Conservation (phyloP, 92 coral and sea anemone species). For the Palythoa caribaeorum region DNA sequence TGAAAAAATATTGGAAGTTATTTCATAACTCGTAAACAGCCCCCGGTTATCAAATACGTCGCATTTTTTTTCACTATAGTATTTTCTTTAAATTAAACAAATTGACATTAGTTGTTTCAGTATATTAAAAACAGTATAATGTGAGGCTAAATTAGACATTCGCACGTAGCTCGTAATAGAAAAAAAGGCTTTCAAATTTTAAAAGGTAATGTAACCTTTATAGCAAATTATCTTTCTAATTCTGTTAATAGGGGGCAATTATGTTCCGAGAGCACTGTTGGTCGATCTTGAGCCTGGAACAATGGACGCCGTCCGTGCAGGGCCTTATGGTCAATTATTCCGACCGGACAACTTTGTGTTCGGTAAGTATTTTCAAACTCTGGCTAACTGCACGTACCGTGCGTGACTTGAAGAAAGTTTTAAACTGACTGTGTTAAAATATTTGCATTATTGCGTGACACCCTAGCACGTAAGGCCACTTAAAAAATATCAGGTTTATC, state of each 20-base stretch:
- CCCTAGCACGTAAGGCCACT: background rate
- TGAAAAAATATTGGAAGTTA: background rate
- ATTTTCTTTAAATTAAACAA: background rate
- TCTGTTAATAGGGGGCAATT: slow-evolving; percentile 75
- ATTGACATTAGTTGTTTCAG: background rate
- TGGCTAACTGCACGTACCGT: background rate
- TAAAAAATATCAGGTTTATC: too few species aligned
- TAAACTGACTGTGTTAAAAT: background rate
- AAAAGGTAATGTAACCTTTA: background rate
- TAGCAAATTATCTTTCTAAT: background rate
- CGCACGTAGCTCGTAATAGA: background rate
- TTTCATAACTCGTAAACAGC: slow-evolving; percentile 23
- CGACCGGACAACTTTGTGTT: slow-evolving; percentile 94
- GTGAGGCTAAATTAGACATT: background rate
- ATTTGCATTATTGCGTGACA: background rate
- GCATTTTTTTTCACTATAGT: background rate
- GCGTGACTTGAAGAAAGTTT: background rate
- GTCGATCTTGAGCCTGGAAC: slow-evolving; percentile 96
- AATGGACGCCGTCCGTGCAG: slow-evolving; percentile 90
- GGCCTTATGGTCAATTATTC: slow-evolving; percentile 88
- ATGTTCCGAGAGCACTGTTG: slow-evolving; percentile 90
- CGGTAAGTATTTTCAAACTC: slow-evolving; percentile 58
- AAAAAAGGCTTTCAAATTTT: background rate
- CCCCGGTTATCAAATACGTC: background rate
- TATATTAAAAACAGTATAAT: background rate